Conservation (phyloP, 2,113 vertebrate species). For the Phalacrocorax pelagicus region DNA sequence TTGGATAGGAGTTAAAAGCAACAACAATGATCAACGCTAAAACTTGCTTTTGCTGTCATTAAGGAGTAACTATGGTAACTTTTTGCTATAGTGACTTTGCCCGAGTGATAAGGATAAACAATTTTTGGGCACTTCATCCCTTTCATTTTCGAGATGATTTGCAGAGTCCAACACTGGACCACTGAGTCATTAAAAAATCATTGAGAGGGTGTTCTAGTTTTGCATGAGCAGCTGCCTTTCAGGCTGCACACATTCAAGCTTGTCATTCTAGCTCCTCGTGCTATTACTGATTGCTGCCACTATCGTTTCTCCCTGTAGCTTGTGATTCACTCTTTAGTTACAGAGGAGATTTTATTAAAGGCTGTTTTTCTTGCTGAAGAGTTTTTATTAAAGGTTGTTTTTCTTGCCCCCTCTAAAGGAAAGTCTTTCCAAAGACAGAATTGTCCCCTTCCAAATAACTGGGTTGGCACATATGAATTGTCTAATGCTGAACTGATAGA, state of each 20-base stretch:
- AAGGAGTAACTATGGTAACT: neutral
- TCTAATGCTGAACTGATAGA: neutral
- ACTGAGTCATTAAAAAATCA: neutral
- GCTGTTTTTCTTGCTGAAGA: slow-evolving; percentile 15
- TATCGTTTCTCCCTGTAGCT: neutral
- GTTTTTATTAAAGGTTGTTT: slow-evolving; percentile 43
- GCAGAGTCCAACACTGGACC: neutral
- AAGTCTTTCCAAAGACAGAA: slow-evolving; percentile 10
- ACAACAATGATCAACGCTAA: neutral
- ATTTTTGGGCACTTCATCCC: neutral
- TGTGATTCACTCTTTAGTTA: slow-evolving; percentile 16
- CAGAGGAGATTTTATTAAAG: slow-evolving; percentile 31
- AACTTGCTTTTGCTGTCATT: neutral
- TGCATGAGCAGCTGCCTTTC: neutral
- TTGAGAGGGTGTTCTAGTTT: neutral
- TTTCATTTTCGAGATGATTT: neutral
- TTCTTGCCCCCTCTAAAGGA: neutral
- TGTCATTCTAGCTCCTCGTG: neutral
- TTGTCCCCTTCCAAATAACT: neutral
- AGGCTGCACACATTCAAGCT: neutral
- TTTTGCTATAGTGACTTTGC: neutral
- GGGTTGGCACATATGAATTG: slow-evolving; percentile 1
- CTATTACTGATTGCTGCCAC: neutral
- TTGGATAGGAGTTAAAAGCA: neutral
- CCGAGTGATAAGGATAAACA: neutral